Percentiles rank a stretch among this genome's conserved stretches.
Conservation (phyloP, 2,888 invertebrate species). For the Yponomeuta cagnagella region DNA sequence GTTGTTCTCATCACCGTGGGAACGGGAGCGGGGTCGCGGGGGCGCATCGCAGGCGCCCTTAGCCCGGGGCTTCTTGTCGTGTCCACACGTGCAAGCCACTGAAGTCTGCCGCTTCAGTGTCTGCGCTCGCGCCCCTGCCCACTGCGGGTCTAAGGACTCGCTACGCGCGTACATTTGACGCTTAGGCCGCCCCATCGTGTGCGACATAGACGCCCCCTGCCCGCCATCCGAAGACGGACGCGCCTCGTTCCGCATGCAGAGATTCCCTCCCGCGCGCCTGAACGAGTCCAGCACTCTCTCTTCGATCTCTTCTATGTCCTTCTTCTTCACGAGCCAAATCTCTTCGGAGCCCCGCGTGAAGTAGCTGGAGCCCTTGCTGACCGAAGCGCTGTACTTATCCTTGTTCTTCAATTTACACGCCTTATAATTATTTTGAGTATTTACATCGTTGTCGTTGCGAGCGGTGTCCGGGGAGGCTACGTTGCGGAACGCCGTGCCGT, state of each 20-base stretch:
- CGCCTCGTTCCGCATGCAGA: slow-evolving; percentile 42
- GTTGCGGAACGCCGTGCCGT: slow-evolving; percentile 67
- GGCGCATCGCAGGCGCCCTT: slow-evolving; percentile 41
- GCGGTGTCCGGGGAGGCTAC: slow-evolving; percentile 54
- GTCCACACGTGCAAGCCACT: slow-evolving; percentile 66
- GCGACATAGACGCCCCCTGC: slow-evolving; percentile 38
- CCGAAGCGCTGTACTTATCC: slow-evolving; percentile 36
- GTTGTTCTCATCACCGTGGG: slow-evolving; percentile 55
- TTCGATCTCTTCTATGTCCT: slow-evolving; percentile 68
- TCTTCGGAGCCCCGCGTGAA: slow-evolving; percentile 67
- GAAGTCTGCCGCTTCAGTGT: slow-evolving; percentile 63
- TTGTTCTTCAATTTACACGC: slow-evolving; percentile 57
- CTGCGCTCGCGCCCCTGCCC: slow-evolving; percentile 52
- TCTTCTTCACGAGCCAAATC: slow-evolving; percentile 71
- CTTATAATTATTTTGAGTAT: slow-evolving; percentile 53
- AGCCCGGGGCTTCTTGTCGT: slow-evolving; percentile 60
- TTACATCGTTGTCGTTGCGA: slow-evolving; percentile 46
- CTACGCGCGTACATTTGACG: slow-evolving; percentile 55
- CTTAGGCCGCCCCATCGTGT: slow-evolving; percentile 48
- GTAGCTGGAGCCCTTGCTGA: slow-evolving; percentile 65
- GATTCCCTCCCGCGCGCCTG: slow-evolving; percentile 52
- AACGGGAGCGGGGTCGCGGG: slow-evolving; percentile 54
- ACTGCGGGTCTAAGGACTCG: slow-evolving; percentile 60
- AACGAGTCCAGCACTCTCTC: slow-evolving; percentile 66
- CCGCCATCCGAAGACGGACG: slow-evolving; percentile 52